Conservation (phyloP, 64 coral and sea anemone species). For the Stylophora pistillata region DNA sequence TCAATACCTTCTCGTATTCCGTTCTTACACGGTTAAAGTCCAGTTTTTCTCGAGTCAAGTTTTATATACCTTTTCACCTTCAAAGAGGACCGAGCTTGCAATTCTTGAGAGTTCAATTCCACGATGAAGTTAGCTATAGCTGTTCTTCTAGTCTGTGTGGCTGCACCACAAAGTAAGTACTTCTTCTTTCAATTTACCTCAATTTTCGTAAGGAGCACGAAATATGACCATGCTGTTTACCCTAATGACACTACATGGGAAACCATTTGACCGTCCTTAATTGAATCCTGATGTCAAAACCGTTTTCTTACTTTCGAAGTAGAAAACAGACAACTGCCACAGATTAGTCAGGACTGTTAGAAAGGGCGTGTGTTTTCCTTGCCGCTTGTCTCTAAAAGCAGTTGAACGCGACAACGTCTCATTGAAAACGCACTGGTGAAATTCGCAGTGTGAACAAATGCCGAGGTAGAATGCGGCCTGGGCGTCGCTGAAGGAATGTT, state of each 20-base stretch:
- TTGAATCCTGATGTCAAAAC: neutral
- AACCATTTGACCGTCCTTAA: neutral
- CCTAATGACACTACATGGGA: neutral
- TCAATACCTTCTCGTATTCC: neutral
- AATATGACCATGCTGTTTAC: neutral
- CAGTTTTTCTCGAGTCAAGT: neutral
- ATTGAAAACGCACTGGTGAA: no score
- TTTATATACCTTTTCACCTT: neutral
- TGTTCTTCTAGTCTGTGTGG: neutral
- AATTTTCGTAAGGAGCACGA: neutral
- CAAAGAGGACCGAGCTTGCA: neutral
- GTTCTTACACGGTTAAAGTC: neutral
- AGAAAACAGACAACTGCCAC: no score
- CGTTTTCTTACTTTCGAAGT: no score
- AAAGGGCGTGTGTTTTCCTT: no score
- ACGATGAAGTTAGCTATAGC: conserved; percentile 27
- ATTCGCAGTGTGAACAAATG: no score
- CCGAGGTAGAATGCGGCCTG: no score
- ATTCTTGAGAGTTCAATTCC: neutral
- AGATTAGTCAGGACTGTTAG: no score
- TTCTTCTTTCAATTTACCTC: neutral
- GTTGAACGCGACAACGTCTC: no score
- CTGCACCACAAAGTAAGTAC: conserved; percentile 15
- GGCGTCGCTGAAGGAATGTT: no score
- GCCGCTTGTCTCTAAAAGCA: no score